Evolutionary conservation across 1,140 invertebrate genomes (phyloP).

Genomic region (Sarcophaga peregrina): DNA sequence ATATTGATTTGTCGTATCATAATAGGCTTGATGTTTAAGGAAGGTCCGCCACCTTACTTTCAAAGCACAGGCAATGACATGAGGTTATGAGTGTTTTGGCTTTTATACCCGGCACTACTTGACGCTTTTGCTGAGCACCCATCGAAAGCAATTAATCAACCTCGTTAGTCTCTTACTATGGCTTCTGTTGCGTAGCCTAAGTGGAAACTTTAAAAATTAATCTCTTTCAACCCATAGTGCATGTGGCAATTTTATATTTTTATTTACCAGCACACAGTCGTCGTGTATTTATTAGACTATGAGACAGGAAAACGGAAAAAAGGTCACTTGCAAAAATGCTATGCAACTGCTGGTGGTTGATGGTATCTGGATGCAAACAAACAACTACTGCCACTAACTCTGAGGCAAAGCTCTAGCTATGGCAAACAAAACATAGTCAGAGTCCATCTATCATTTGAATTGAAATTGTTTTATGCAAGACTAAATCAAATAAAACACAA

Average conservation of each 20-base stretch:
- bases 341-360: neutral
- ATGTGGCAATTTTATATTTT: neutral
- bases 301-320: slow-evolving; percentile 7
- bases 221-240: neutral
- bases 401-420: neutral
- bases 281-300: slow-evolving; percentile 21
- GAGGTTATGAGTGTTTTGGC: too few relatives aligned
- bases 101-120: too few relatives aligned
- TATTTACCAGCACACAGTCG: neutral
- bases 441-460: slow-evolving; percentile 17
- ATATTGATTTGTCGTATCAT: too few relatives aligned
- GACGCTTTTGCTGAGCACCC: too few relatives aligned
- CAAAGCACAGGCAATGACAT: too few relatives aligned
- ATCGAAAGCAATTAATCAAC: too few relatives aligned
- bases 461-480: slow-evolving; percentile 22
- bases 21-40: too few relatives aligned
- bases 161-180: too few relatives aligned
- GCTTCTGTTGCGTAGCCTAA: too few relatives aligned
- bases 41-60: too few relatives aligned
- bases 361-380: neutral
- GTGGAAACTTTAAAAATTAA: too few relatives aligned
- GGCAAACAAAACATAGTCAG: neutral
- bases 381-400: neutral
- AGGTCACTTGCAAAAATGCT: slow-evolving; percentile 18
- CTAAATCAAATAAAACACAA: slow-evolving; percentile 16